Conservation (phyloP, 2,888 invertebrate species). For the Aporophyla nigra region DNA sequence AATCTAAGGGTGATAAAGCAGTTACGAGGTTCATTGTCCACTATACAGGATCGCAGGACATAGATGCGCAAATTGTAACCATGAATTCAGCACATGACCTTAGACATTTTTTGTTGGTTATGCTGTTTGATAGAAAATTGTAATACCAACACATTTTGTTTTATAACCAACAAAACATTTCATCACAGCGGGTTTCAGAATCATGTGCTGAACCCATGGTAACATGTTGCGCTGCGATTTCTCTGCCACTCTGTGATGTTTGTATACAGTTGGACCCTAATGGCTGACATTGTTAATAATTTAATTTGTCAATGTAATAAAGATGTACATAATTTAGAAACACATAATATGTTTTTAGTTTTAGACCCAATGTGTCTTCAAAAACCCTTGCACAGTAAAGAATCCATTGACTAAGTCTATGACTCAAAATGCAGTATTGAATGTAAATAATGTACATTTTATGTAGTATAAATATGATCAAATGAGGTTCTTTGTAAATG, state of each 20-base stretch:
- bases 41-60: background rate
- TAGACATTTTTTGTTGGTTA: too few relatives aligned
- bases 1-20: background rate
- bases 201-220: too few relatives aligned
- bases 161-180: too few relatives aligned
- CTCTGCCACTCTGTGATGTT: too few relatives aligned
- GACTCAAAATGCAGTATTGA: slow-evolving; percentile 67
- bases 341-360: slow-evolving; percentile 26
- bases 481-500: slow-evolving; percentile 70
- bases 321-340: slow-evolving; percentile 51
- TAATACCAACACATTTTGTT: too few relatives aligned
- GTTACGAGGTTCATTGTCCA: background rate
- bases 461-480: slow-evolving; percentile 68
- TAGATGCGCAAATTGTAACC: too few relatives aligned
- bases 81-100: too few relatives aligned
- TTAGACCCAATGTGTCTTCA: slow-evolving; percentile 48
- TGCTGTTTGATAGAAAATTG: too few relatives aligned
- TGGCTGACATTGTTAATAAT: slow-evolving; percentile 28
- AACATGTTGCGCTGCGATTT: too few relatives aligned
- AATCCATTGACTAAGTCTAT: slow-evolving; percentile 42
- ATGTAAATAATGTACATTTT: slow-evolving; percentile 72
- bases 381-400: slow-evolving; percentile 11
- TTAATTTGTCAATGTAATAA: slow-evolving; percentile 39
- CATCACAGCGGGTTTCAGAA: too few relatives aligned
- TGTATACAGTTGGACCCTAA: slow-evolving; percentile 7